A percentile compares a stretch with the other conserved stretches of the same genome.
Conservation (phyloP, 2,888 invertebrate species). For the Oscheius sp. region DNA sequence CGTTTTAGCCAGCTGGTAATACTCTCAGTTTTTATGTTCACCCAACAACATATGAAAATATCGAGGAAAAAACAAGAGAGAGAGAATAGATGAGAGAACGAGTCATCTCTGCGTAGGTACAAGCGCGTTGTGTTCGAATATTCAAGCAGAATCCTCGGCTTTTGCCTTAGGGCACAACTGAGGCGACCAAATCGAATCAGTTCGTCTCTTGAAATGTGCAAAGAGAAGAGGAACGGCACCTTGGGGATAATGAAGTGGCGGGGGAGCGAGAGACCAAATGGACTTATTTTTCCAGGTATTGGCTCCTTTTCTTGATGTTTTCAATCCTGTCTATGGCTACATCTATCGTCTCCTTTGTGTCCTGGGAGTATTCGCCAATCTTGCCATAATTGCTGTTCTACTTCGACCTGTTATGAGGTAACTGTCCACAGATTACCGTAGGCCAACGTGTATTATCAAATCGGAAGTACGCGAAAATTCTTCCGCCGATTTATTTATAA, state of each 20-base stretch:
- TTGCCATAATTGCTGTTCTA: slow-evolving; percentile 57
- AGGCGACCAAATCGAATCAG: slow-evolving; percentile 33
- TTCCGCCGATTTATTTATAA: no score
- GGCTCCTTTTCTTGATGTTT: slow-evolving; percentile 6
- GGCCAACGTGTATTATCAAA: neutral
- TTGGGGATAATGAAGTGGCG: slow-evolving; percentile 1
- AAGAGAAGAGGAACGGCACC: neutral
- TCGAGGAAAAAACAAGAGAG: neutral
- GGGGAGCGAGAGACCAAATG: neutral
- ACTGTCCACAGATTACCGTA: neutral
- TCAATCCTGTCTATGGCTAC: slow-evolving; percentile 56
- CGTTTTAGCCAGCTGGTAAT: no score
- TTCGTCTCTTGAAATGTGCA: slow-evolving; percentile 28
- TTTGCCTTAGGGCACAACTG: slow-evolving; percentile 32
- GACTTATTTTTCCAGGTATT: neutral
- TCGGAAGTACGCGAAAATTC: no score
- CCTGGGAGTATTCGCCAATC: slow-evolving; percentile 69
- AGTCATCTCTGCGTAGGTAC: slow-evolving; percentile 29
- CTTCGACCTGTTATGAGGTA: slow-evolving; percentile 57
- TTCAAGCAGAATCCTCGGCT: slow-evolving; percentile 28
- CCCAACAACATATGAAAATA: no score
- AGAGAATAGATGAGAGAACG: neutral
- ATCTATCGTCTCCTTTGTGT: slow-evolving; percentile 65
- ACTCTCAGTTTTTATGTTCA: no score
- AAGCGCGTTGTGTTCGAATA: slow-evolving; percentile 22